A percentile compares a stretch with the other conserved stretches of the same genome.
Evolutionary conservation across 1,140 invertebrate genomes (phyloP).

Genomic region (Philotrypesis tridentata): DNA sequence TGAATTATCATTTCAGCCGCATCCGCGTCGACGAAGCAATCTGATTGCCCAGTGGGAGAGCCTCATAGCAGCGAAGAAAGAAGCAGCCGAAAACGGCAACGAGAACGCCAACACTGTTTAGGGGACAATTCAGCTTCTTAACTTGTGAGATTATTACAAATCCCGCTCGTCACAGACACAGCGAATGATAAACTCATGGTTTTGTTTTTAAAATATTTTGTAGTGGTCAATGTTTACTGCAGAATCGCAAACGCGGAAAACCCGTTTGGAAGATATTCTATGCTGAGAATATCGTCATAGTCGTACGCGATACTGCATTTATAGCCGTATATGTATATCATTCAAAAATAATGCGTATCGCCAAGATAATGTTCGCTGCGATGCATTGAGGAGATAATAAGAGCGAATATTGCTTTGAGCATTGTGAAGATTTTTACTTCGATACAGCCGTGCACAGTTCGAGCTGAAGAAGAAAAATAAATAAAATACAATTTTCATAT

Average conservation of each 20-base stretch:
- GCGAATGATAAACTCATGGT: no score
- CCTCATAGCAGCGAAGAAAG: conserved; percentile 68
- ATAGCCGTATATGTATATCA: no score
- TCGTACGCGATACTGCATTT: no score
- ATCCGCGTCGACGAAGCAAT: conserved; percentile 69
- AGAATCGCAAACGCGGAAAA: not conserved
- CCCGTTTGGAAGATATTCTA: not conserved
- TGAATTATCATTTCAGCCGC: conserved; percentile 56
- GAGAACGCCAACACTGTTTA: conserved; percentile 62
- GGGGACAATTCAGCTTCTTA: not conserved
- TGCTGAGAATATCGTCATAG: not conserved
- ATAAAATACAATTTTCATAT: not conserved
- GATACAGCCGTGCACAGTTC: not conserved
- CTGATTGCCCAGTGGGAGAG: conserved; percentile 75
- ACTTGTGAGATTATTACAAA: not conserved
- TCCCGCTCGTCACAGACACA: no score
- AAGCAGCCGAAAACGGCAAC: conserved; percentile 62
- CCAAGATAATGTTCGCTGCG: no score
- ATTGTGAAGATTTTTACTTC: not conserved
- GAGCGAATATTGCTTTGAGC: not conserved
- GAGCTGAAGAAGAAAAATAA: not conserved
- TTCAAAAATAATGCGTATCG: no score
- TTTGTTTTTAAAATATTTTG: no score
- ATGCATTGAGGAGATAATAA: not conserved
- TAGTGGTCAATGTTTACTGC: no score